Evolutionary conservation across 2,113 vertebrate species (phyloP).

Genomic region (Lethenteron camtschaticum): DNA sequence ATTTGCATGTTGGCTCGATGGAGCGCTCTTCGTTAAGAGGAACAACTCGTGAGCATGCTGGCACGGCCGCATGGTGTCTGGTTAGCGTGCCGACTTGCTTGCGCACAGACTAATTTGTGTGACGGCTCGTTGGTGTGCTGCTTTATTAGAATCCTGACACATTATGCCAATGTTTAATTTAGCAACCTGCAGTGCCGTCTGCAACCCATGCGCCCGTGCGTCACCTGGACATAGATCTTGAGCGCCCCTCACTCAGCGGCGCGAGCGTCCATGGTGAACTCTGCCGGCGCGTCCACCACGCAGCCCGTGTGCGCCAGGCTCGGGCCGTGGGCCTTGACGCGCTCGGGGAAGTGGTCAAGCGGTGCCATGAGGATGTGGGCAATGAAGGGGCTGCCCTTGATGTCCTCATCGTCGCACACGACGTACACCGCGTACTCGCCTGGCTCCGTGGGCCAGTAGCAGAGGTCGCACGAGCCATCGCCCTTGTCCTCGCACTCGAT

Average conservation of each 20-base stretch:
- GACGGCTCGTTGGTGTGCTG: too few species aligned
- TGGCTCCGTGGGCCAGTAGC: constrained; percentile 69
- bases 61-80: too few species aligned
- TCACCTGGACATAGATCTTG: constrained; percentile 70
- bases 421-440: constrained; percentile 74
- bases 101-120: too few species aligned
- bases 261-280: constrained; percentile 56
- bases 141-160: too few species aligned
- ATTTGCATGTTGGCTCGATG: too few species aligned
- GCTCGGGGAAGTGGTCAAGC: constrained; percentile 36
- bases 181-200: too few species aligned
- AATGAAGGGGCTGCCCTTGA: constrained; percentile 72
- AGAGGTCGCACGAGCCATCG: constrained; percentile 66
- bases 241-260: constrained; percentile 46
- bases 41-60: too few species aligned
- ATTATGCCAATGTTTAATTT: too few species aligned
- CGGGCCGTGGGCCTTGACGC: constrained; percentile 59
- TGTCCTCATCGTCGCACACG: constrained; percentile 83
- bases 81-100: too few species aligned
- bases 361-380: constrained; percentile 48
- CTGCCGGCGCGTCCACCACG: constrained; percentile 54
- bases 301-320: constrained; percentile 59
- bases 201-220: not conserved
- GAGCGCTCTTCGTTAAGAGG: too few species aligned
- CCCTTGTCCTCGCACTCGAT: constrained; percentile 82